phyloP scores from a whole-genome alignment of 2,888 invertebrate species.

The Apoda limacodes region DNA sequence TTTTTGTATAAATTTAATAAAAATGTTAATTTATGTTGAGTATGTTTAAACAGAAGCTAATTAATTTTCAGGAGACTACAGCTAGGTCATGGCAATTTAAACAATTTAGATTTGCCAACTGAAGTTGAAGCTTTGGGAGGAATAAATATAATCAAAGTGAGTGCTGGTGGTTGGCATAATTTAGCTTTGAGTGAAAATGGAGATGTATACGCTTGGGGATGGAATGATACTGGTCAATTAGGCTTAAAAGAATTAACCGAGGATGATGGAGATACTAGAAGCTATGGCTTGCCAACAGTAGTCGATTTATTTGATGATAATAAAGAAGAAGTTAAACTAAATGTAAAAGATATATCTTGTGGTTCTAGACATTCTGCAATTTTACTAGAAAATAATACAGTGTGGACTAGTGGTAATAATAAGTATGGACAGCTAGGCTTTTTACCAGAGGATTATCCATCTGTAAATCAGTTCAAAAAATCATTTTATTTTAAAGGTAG shows the following conservation, averaged over 20 bases:
- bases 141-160: constrained; percentile 75
- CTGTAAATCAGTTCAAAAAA: constrained; percentile 35
- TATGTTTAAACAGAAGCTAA: not conserved
- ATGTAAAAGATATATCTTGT: constrained; percentile 74
- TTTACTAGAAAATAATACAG: constrained; percentile 72
- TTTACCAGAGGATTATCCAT: constrained; percentile 29
- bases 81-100: constrained; percentile 82
- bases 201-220: constrained; percentile 92
- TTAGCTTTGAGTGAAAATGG: constrained; percentile 82
- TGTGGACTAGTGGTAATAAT: constrained; percentile 86
- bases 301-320: constrained; percentile 47
- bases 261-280: constrained; percentile 17
- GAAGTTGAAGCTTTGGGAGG: constrained; percentile 82
- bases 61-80: constrained; percentile 80
- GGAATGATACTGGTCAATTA: constrained; percentile 89
- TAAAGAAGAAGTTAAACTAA: constrained; percentile 52
- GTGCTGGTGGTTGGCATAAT: constrained; percentile 90
- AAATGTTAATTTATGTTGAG: not conserved
- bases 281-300: constrained; percentile 36
- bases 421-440: constrained; percentile 83
- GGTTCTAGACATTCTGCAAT: constrained; percentile 83
- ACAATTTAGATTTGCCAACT: constrained; percentile 71
- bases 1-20: not conserved
- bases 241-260: constrained; percentile 68
- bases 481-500: constrained; percentile 27